phyloP scores from a whole-genome alignment of 2,888 invertebrate species.

The Chrysopilus asiliformis region DNA sequence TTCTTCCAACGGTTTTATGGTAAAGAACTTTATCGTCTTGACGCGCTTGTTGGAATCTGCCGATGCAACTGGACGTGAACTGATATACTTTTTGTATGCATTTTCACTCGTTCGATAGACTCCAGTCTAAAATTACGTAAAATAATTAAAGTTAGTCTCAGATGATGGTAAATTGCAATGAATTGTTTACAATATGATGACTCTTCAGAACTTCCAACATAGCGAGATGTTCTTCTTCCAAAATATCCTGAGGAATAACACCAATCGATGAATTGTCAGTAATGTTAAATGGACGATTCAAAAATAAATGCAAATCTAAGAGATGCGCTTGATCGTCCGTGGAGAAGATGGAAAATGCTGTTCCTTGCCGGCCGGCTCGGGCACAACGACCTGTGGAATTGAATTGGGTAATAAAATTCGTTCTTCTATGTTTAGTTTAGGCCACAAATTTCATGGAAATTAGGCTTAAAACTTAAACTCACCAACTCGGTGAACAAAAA shows the following conservation, averaged over 20 bases:
- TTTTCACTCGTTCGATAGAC: slow-evolving; percentile 65
- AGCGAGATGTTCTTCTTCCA: slow-evolving; percentile 73
- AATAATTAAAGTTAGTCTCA: too few species aligned
- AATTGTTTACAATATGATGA: slow-evolving; percentile 67
- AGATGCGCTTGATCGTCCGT: slow-evolving; percentile 87
- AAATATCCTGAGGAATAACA: slow-evolving; percentile 59
- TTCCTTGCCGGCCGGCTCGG: slow-evolving; percentile 82
- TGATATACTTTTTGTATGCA: slow-evolving; percentile 81
- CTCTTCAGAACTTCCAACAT: slow-evolving; percentile 61
- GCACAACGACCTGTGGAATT: slow-evolving; percentile 66
- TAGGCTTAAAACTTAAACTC: too few species aligned
- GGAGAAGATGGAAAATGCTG: slow-evolving; percentile 79
- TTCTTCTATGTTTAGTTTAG: too few species aligned
- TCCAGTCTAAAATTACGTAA: slow-evolving; percentile 46
- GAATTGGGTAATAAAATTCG: slow-evolving; percentile 4
- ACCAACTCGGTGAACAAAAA: slow-evolving; percentile 98
- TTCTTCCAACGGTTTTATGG: slow-evolving; percentile 35
- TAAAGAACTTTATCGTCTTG: slow-evolving; percentile 60
- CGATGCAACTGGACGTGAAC: slow-evolving; percentile 79
- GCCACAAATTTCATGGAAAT: too few species aligned
- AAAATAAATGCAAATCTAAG: slow-evolving; percentile 87
- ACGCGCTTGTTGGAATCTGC: slow-evolving; percentile 76
- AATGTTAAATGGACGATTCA: slow-evolving; percentile 56
- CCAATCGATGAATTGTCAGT: slow-evolving; percentile 41
- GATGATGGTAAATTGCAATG: too few species aligned